Evolutionary conservation across 2,113 vertebrate genomes (phyloP), one percentile per base, ranked within the genome.

Genomic region (Elachura formosa): DNA sequence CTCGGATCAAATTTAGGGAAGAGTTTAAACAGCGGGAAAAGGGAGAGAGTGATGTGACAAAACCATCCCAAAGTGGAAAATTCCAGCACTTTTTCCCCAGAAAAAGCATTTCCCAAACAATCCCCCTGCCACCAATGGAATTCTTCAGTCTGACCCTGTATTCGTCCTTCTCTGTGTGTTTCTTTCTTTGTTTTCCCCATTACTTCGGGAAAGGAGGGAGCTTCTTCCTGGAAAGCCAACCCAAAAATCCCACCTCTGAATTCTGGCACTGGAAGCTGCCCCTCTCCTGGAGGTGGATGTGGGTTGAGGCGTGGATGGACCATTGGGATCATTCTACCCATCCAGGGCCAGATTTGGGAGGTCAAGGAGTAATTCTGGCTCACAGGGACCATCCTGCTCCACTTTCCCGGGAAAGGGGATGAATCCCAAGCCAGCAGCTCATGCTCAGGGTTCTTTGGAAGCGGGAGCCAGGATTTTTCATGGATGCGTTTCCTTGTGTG

Each of bases 41-140:
- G 11, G 10, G 29, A 11, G 33, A 86, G 34, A 67, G n/a, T 55
- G 61, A 54, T 1, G 1, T 13, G 43, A 11, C 38, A 22, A 41
- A 55, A 52, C 33, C 64, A 34, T 31, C 51, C 43, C 49, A 1
- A 4, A 54, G 73, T 4, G 46, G 26, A 49, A 71, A 29, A 13
- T 31, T 49, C 38, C 0, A 1, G 13, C 17, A 0, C 24, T 43
- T n/a, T 41, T 28, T 28, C 5, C 5, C 26, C 0, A 52, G 22
- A 48, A 66, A 80, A 89, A 14, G 5, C 28, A 7, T 26, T 73
- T 61, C 2, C 3, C n/a, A 14, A 69, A 36, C 24, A 9, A 61
- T 5, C 23, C 18, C 24, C 46, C n/a, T 31, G 54, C 18, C 16
- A 6, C 8, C 34, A 19, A 1, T 7, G 16, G 43, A 34, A 1